Evolutionary conservation across 2,888 invertebrate genomes (phyloP).

Genomic region (Anorthoa munda): DNA sequence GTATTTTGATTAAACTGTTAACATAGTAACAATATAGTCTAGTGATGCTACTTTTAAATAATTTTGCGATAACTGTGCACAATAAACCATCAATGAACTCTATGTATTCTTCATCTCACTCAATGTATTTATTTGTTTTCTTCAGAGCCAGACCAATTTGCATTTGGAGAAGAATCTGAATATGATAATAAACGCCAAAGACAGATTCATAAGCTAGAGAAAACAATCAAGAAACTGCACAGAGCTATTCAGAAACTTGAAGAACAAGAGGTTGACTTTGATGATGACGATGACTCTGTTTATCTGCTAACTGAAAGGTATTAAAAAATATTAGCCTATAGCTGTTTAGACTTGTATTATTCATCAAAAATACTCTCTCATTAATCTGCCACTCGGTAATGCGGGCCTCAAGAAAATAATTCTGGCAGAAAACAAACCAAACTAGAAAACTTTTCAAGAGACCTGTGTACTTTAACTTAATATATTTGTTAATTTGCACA

Average conservation of each 20-base stretch:
- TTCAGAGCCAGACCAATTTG: conserved; percentile 72
- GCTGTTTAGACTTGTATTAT: not conserved
- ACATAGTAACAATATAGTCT: not conserved
- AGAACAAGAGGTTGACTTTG: conserved; percentile 93
- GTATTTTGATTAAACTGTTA: not conserved
- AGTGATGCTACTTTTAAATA: not conserved
- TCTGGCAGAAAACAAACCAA: no score
- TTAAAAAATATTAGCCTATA: not conserved
- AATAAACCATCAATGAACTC: not conserved
- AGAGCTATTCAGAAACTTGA: conserved; percentile 93
- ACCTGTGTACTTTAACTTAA: no score
- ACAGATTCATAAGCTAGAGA: conserved; percentile 91
- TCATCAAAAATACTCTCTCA: not conserved
- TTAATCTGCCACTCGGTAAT: no score
- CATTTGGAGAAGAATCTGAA: conserved; percentile 78
- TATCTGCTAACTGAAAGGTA: conserved; percentile 93
- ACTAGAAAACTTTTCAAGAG: no score
- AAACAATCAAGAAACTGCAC: conserved; percentile 92
- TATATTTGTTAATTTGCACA: no score
- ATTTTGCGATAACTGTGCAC: no score
- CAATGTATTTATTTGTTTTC: conserved; percentile 24
- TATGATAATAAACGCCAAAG: conserved; percentile 87
- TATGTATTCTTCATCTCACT: not conserved
- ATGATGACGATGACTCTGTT: conserved; percentile 93
- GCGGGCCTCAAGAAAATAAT: no score